Evolutionary conservation across 2,797 vertebrate species (phyloP).

Genomic region (Pampus argenteus): DNA sequence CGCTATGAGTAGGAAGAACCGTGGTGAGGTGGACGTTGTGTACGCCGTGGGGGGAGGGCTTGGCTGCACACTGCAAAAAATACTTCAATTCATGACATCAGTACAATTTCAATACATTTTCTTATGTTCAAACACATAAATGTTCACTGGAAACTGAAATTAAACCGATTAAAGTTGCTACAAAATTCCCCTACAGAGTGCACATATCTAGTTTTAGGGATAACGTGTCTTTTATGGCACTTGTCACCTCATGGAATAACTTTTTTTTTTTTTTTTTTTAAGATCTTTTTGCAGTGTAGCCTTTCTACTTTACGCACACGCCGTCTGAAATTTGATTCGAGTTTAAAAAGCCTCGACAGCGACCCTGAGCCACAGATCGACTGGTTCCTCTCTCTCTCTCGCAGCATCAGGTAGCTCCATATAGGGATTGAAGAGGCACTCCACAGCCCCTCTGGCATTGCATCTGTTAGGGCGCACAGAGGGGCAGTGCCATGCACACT

Average conservation of each 20-base stretch:
- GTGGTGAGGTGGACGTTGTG: constrained; percentile 15
- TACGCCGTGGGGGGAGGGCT: constrained; percentile 2
- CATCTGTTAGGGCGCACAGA: constrained; percentile 57
- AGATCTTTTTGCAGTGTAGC: constrained; percentile 60
- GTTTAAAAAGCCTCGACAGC: constrained; percentile 69
- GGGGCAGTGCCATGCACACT: constrained; percentile 76
- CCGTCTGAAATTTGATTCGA: constrained; percentile 67
- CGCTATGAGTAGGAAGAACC: background rate
- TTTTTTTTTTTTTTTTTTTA: background rate
- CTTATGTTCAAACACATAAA: background rate
- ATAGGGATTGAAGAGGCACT: constrained; percentile 53
- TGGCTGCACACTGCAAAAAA: constrained; percentile 55
- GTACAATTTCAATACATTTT: background rate
- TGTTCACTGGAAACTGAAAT: background rate
- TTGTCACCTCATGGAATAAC: background rate
- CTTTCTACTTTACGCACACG: constrained; percentile 55
- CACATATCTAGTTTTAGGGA: background rate
- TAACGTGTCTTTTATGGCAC: background rate
- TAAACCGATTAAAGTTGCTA: background rate
- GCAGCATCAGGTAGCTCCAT: constrained; percentile 56
- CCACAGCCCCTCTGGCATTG: constrained; percentile 56
- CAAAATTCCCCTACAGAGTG: background rate
- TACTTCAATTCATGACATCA: background rate
- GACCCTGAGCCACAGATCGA: constrained; percentile 43
- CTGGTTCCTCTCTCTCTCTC: background rate